Conservation (phyloP, 2,797 vertebrate genomes). For the Crax fasciolata region DNA sequence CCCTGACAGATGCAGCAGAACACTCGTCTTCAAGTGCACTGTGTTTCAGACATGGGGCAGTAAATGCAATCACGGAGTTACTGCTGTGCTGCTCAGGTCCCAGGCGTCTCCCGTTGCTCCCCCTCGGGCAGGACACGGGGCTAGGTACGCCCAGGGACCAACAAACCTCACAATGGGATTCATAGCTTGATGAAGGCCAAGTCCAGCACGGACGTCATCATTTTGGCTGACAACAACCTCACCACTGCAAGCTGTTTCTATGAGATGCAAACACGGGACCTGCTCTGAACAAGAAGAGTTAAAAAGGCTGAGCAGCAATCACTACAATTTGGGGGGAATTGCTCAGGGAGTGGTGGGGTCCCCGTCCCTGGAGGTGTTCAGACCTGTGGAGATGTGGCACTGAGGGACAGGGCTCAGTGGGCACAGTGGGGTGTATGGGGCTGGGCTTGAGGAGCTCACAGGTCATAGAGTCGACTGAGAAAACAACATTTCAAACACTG, state of each 20-base stretch:
- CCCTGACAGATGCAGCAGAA: background rate
- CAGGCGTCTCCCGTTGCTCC: too few species aligned
- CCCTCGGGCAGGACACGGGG: background rate
- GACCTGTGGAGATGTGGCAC: too few species aligned
- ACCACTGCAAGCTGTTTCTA: background rate
- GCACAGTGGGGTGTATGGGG: too few species aligned
- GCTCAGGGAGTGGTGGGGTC: too few species aligned
- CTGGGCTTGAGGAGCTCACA: too few species aligned
- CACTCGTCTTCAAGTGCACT: fast-evolving
- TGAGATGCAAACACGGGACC: background rate
- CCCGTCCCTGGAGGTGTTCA: too few species aligned
- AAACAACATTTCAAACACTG: too few species aligned
- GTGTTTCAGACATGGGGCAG: background rate
- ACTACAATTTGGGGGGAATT: too few species aligned
- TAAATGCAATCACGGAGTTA: background rate
- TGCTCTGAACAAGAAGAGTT: background rate
- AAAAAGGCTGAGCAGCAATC: background rate
- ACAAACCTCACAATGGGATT: background rate
- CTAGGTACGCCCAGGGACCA: too few species aligned
- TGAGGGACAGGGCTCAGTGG: too few species aligned
- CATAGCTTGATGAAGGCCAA: background rate
- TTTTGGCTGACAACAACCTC: background rate
- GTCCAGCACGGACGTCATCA: background rate
- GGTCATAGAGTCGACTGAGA: too few species aligned
- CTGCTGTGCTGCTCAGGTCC: too few species aligned